phyloP scores from a whole-genome alignment of 1,140 invertebrate species.

The Pachyrhynchus sulphureomaculatus region DNA sequence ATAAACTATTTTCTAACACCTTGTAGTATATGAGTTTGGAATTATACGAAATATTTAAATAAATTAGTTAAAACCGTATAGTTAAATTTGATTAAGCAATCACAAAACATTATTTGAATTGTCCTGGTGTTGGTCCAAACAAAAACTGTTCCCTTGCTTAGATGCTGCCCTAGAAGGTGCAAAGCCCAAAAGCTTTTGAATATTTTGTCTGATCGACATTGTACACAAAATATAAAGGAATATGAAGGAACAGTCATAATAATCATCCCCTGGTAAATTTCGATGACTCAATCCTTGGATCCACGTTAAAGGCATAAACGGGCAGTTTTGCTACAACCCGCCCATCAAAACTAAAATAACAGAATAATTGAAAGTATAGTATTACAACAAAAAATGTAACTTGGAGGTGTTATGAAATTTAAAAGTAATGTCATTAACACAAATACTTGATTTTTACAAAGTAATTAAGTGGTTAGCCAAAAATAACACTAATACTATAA shows the following conservation, averaged over 20 bases:
- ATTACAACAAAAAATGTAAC: slow-evolving; percentile 48
- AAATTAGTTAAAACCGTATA: no score
- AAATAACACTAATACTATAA: no score
- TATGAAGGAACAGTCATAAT: slow-evolving; percentile 99
- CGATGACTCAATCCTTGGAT: slow-evolving; percentile 96
- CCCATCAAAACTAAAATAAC: slow-evolving; percentile 82
- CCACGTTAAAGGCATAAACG: slow-evolving; percentile 93
- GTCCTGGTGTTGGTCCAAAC: slow-evolving; percentile 73
- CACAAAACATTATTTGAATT: slow-evolving; percentile 79
- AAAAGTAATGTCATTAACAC: no score
- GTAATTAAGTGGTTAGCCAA: no score
- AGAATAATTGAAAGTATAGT: no score
- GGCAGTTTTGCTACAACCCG: slow-evolving; percentile 95
- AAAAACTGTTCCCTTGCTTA: slow-evolving; percentile 89
- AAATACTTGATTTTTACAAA: no score
- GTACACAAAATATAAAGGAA: slow-evolving; percentile 99
- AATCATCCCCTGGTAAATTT: slow-evolving; percentile 94
- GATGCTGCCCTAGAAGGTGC: slow-evolving; percentile 93
- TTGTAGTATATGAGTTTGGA: no score
- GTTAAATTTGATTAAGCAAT: no score
- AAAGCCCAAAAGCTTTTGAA: slow-evolving; percentile 97
- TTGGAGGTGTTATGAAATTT: no score
- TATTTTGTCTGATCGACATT: slow-evolving; percentile 98
- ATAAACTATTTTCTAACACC: no score
- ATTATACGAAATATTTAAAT: no score